These are phyloP conservation scores for Protaetia brevitarsis DNA, from an alignment of 1,140 invertebrate species.

Conservation along the genomic window DNA sequence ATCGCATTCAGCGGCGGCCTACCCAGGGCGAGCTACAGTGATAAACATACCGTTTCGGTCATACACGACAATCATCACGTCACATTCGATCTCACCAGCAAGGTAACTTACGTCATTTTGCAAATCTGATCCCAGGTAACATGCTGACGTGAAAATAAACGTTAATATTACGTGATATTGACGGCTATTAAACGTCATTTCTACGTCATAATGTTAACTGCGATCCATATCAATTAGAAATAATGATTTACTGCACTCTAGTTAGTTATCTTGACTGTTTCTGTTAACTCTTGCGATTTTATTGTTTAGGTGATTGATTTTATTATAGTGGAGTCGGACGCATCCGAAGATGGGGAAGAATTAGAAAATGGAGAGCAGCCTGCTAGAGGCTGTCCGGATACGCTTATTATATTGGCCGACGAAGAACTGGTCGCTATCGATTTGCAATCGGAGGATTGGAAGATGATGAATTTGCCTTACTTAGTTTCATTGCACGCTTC, in stretches of 20 bases:
- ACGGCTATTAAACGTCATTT: too few species aligned
- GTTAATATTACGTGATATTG: too few species aligned
- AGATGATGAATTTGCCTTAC: slow-evolving; percentile 83
- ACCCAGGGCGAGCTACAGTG: slow-evolving; percentile 88
- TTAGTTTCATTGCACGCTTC: slow-evolving; percentile 90
- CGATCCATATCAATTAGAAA: too few species aligned
- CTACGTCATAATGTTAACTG: too few species aligned
- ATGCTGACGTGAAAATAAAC: too few species aligned
- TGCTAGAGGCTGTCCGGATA: slow-evolving; percentile 53
- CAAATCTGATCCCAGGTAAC: too few species aligned
- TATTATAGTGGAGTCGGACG: slow-evolving; percentile 58
- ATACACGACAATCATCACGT: slow-evolving; percentile 74
- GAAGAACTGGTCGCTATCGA: slow-evolving; percentile 93
- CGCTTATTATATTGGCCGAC: slow-evolving; percentile 82
- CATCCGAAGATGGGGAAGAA: slow-evolving; percentile 48
- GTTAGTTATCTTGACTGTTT: slow-evolving; percentile 13
- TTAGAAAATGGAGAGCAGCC: slow-evolving; percentile 45
- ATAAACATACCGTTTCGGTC: slow-evolving; percentile 89
- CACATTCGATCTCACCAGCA: slow-evolving; percentile 93
- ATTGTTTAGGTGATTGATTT: slow-evolving; percentile 69
- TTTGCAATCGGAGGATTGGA: slow-evolving; percentile 76
- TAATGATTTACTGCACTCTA: neutral
- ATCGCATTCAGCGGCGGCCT: slow-evolving; percentile 72
- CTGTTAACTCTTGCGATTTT: slow-evolving; percentile 21
- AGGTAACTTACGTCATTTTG: slow-evolving; percentile 55